Evolutionary conservation across 2,113 vertebrate genomes (phyloP).

Genomic region (Neolamprologus modestus): DNA sequence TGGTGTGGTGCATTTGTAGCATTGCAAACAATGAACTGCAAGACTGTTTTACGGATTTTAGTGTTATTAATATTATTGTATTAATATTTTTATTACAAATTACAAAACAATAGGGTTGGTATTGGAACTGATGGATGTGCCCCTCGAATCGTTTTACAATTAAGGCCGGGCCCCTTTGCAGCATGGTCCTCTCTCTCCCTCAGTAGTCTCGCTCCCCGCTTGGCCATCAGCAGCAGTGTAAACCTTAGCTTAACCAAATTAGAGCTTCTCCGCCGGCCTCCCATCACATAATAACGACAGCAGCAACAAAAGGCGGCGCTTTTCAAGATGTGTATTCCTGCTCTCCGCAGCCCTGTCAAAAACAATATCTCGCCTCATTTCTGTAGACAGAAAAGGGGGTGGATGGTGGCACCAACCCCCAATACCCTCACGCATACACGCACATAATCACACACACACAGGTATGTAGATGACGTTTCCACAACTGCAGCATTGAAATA

Average conservation of each 20-base stretch:
- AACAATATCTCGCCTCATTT: constrained; percentile 40
- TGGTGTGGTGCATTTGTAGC: not conserved
- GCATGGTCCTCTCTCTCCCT: not conserved
- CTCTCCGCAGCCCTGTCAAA: constrained; percentile 60
- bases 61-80: not conserved
- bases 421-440: not conserved
- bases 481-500: not conserved
- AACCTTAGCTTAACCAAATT: constrained; percentile 78
- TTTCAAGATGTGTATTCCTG: constrained; percentile 51
- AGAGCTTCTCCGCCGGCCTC: constrained; percentile 52
- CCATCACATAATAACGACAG: constrained; percentile 75
- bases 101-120: not conserved
- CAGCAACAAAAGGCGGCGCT: constrained; percentile 32
- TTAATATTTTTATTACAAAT: not conserved
- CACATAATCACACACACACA: not conserved
- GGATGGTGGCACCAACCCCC: not conserved
- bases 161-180: not conserved
- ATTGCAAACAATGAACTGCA: not conserved
- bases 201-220: not conserved
- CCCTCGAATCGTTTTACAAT: not conserved
- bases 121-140: not conserved
- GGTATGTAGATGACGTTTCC: not conserved
- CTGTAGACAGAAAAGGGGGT: not conserved
- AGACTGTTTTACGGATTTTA: not conserved
- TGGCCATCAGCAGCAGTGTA: constrained; percentile 55